phyloP scores from a whole-genome alignment of 1,140 invertebrate species.

The Musca vetustissima region DNA sequence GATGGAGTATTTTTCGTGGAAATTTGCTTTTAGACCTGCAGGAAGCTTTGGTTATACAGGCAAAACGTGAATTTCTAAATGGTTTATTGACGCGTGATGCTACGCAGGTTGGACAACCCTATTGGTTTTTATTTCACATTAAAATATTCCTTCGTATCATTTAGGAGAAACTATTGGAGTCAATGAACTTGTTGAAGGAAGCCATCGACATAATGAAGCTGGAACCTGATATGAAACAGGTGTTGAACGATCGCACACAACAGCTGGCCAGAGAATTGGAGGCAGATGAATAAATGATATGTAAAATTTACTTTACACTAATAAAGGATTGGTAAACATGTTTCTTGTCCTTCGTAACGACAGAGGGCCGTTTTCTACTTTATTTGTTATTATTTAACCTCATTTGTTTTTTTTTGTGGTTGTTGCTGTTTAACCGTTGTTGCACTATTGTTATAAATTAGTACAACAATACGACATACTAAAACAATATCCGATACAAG shows the following conservation, averaged over 20 bases:
- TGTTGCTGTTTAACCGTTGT: too few species aligned
- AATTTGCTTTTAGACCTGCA: constrained; percentile 67
- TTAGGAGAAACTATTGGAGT: constrained; percentile 59
- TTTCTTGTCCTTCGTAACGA: too few species aligned
- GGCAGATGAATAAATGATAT: background rate
- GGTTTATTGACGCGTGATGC: constrained; percentile 59
- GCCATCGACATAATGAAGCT: constrained; percentile 60
- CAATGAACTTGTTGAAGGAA: constrained; percentile 60
- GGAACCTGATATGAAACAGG: constrained; percentile 62
- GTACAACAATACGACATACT: too few species aligned
- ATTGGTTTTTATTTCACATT: background rate
- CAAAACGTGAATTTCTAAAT: constrained; percentile 58
- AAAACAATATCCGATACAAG: too few species aligned
- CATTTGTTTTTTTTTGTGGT: too few species aligned
- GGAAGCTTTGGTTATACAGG: constrained; percentile 60
- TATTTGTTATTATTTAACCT: too few species aligned
- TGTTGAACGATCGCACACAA: constrained; percentile 46
- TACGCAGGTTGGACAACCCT: constrained; percentile 54
- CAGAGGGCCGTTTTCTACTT: too few species aligned
- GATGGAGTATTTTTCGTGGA: constrained; percentile 64
- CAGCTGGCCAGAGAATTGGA: constrained; percentile 23
- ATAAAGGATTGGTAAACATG: too few species aligned
- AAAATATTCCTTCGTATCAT: constrained; percentile 19
- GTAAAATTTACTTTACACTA: too few species aligned
- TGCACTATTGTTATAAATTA: too few species aligned